Conservation (phyloP, 1,140 invertebrate genomes). For the Lasioglossum baleicum region DNA sequence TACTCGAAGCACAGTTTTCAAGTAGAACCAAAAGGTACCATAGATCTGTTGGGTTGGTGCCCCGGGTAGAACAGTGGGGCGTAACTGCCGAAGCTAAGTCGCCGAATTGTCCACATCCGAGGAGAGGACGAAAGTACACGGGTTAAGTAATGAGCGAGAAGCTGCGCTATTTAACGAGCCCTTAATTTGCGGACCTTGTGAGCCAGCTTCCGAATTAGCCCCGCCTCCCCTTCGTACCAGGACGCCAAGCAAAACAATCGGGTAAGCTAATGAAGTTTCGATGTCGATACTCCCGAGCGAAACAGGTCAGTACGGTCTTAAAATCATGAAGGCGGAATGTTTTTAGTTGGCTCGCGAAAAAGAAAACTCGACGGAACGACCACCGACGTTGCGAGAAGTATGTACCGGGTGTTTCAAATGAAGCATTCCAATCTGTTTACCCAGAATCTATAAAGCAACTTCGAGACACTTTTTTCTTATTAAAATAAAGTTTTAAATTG, state of each 20-base stretch:
- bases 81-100: conserved; percentile 3
- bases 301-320: neutral
- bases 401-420: neutral
- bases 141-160: conserved; percentile 37
- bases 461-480: too few relatives aligned
- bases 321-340: neutral
- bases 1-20: too few relatives aligned
- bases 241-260: conserved; percentile 16
- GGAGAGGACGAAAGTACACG: neutral
- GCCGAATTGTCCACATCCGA: conserved; percentile 23
- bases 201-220: neutral
- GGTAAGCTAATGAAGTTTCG: conserved; percentile 35
- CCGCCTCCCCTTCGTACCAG: neutral
- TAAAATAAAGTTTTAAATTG: too few relatives aligned
- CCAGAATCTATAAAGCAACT: too few relatives aligned
- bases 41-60: neutral
- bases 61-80: neutral
- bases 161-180: conserved; percentile 32
- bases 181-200: conserved; percentile 31
- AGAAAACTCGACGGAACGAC: neutral
- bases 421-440: too few relatives aligned
- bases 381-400: neutral
- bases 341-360: neutral
- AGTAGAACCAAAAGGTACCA: neutral
- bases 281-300: conserved; percentile 13